Conservation (phyloP, 1,140 invertebrate species). For the Charaxes varanes region DNA sequence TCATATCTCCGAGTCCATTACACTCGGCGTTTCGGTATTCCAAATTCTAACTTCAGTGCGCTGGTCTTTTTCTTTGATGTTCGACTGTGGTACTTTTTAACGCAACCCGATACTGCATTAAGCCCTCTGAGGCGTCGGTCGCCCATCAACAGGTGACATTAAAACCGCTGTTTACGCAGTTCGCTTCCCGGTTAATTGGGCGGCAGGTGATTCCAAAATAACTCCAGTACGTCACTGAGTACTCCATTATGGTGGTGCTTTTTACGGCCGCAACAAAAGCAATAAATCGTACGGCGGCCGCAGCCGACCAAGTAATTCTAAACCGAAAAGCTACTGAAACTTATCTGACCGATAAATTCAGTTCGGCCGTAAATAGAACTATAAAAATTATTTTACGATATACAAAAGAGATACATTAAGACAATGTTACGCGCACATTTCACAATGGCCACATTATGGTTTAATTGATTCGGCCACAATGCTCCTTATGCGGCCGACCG, state of each 20-base stretch:
- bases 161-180: slow-evolving; percentile 33
- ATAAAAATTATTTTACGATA: slow-evolving; percentile 70
- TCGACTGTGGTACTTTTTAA: slow-evolving; percentile 32
- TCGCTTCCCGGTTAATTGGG: slow-evolving; percentile 32
- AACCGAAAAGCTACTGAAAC: slow-evolving; percentile 56
- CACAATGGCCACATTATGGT: slow-evolving; percentile 66
- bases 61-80: slow-evolving; percentile 60
- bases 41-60: slow-evolving; percentile 50
- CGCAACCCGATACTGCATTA: slow-evolving; percentile 41
- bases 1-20: slow-evolving; percentile 57
- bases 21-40: slow-evolving; percentile 46
- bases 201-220: slow-evolving; percentile 31
- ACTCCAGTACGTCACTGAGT: slow-evolving; percentile 13
- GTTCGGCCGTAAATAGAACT: slow-evolving; percentile 61
- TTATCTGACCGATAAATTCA: slow-evolving; percentile 65
- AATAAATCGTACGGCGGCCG: slow-evolving; percentile 36
- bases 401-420: slow-evolving; percentile 65
- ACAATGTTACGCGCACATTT: slow-evolving; percentile 63
- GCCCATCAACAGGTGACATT: slow-evolving; percentile 46
- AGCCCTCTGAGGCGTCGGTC: slow-evolving; percentile 23
- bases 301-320: slow-evolving; percentile 49
- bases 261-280: slow-evolving; percentile 46
- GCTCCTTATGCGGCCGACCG: slow-evolving; percentile 54
- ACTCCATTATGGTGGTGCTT: slow-evolving; percentile 30
- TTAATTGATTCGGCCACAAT: slow-evolving; percentile 70